Base-by-base conservation (phyloP, 2,888 invertebrate genomes). In the Ametastegia equiseti region DNA sequence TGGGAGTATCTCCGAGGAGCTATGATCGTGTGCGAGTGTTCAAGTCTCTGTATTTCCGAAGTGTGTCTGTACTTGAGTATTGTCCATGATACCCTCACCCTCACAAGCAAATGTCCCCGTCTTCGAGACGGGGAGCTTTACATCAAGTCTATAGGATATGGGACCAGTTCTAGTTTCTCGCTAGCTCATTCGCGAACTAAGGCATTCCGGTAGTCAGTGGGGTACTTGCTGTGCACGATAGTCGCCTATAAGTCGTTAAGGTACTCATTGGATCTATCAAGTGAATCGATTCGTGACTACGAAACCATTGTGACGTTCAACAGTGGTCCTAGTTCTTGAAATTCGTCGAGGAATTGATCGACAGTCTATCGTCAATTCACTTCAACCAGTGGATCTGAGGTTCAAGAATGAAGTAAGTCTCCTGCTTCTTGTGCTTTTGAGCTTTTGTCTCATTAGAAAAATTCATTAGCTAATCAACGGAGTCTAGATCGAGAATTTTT, bases 171-270 rank as follows among this genome's bases (percentile, higher is more conserved):
- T 75, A 36, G 75, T 33, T 50, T 54, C 54, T 75, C 23, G 54
- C 23, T 75, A 33, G 39, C 23, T 84, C 87, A 85, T 88, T 84
- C 81, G 77, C 73, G n/a, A 54, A 54, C 50, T 11, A 6, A 30
- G 30, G 23, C 75, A 83, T 65, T 82, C 81, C 39, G 81, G 27
- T 81, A 80, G 82, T 81, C 81, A 81, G 81, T 81, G 81, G n/a
- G n/a, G 81, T 65, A 82, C 81, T 82, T 77, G 82, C 71, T 36
- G n/a, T n/a, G 78, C 79, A 77, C 39, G 39, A 19, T 67, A 36
- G 33, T 67, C 11, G 39, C 19, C 65, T 39, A n/a, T n/a, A n/a
- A n/a, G 11, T 39, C 36, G 9, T 33, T n/a, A 60, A n/a, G 39
- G 39, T 39, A 39, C 19, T 39, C n/a, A 67, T 36, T 67, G 60